phyloP scores from a whole-genome alignment of 1,140 invertebrate genomes.

The Euura lappo region DNA sequence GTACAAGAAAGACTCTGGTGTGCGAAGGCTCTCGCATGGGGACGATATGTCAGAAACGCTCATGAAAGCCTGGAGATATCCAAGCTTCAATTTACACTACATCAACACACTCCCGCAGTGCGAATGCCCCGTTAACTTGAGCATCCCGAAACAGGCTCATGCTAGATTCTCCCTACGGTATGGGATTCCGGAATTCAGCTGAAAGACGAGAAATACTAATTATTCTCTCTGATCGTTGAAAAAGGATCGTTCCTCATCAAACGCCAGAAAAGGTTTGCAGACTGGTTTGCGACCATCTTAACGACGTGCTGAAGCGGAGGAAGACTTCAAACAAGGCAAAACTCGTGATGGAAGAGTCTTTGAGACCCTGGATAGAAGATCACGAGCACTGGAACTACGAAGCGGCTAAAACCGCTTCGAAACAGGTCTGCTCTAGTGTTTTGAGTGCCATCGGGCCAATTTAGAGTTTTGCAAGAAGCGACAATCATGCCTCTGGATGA shows the following conservation, averaged over 20 bases:
- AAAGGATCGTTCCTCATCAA: constrained; percentile 69
- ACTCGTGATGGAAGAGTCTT: constrained; percentile 41
- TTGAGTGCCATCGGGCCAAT: too few species aligned
- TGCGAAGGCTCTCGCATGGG: constrained; percentile 37
- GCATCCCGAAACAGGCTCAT: constrained; percentile 26
- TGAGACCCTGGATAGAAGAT: constrained; percentile 34
- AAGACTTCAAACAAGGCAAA: constrained; percentile 66
- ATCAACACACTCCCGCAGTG: constrained; percentile 19
- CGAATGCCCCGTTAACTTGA: constrained; percentile 22
- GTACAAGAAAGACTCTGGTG: constrained; percentile 61
- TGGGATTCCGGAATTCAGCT: neutral
- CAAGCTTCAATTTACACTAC: constrained; percentile 37
- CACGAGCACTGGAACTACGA: constrained; percentile 32
- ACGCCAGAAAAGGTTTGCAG: constrained; percentile 57
- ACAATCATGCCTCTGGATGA: neutral
- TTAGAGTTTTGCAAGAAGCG: neutral
- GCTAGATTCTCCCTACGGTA: constrained; percentile 34
- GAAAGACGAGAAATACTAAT: too few species aligned
- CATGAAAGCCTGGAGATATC: constrained; percentile 49
- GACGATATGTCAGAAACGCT: constrained; percentile 48
- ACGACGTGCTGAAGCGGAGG: constrained; percentile 58
- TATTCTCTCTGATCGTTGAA: neutral
- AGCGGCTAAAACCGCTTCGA: constrained; percentile 32
- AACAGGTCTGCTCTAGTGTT: constrained; percentile 21
- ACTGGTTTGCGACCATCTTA: constrained; percentile 58